Percentiles rank a stretch among this genome's conserved stretches.
Conservation (phyloP, 2,797 vertebrate species). For the Miichthys miiuy region DNA sequence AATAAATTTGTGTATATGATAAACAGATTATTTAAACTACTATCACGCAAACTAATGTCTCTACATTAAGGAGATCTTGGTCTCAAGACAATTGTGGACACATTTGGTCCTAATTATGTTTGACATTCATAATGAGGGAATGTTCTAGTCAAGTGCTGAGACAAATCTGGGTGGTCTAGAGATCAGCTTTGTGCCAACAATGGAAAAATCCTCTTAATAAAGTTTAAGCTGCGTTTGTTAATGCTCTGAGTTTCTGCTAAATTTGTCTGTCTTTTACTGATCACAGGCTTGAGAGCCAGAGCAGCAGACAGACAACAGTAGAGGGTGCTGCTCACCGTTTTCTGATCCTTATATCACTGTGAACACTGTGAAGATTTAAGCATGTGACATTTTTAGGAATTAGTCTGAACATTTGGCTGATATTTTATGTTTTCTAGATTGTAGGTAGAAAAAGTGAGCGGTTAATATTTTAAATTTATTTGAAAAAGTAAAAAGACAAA, state of each 20-base stretch:
- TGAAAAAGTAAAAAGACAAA: neutral
- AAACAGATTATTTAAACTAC: neutral
- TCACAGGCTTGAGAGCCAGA: neutral
- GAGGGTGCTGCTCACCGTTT: constrained; percentile 68
- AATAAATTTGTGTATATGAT: neutral
- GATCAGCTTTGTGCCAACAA: constrained; percentile 27
- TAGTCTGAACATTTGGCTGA: neutral
- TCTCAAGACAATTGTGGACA: constrained; percentile 9
- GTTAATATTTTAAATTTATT: neutral
- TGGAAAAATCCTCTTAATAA: constrained; percentile 61
- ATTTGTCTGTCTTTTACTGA: constrained; percentile 18
- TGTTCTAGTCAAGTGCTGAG: constrained; percentile 57
- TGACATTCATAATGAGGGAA: constrained; percentile 65
- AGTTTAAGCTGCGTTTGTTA: constrained; percentile 40
- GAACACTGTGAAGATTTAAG: neutral
- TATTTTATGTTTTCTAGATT: neutral
- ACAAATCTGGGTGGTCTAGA: constrained; percentile 56
- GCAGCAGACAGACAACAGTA: constrained; percentile 49
- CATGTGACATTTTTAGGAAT: neutral
- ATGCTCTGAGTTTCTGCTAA: constrained; percentile 26
- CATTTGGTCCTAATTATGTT: constrained; percentile 50
- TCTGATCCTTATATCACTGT: neutral
- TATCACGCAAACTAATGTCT: neutral
- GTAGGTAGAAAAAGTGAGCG: no score
- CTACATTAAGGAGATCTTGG: constrained; percentile 11